A percentile compares a stretch with the other conserved stretches of the same genome.
These are phyloP conservation scores for Channa argus DNA, from an alignment of 2,113 vertebrate genomes.

Conservation along the genomic window DNA sequence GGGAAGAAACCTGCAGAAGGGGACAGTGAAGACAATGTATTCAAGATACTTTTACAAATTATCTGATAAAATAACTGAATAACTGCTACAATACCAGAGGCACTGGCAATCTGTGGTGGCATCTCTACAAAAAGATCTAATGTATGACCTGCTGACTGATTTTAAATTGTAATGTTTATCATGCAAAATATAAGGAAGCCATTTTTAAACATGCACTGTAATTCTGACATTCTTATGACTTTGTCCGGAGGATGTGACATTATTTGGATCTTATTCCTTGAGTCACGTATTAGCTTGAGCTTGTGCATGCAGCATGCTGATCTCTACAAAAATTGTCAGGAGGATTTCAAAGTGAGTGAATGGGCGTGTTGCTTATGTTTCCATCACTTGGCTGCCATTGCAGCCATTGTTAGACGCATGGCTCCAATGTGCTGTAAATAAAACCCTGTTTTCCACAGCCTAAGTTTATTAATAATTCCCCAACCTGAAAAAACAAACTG, in stretches of 20 bases:
- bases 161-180: not conserved
- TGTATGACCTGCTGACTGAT: not conserved
- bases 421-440: too few species aligned
- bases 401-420: too few species aligned
- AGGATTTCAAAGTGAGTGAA: too few species aligned
- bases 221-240: too few species aligned
- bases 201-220: not conserved
- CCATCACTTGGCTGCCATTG: too few species aligned
- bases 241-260: too few species aligned
- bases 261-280: too few species aligned
- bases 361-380: too few species aligned
- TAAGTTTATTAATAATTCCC: slow-evolving; percentile 32
- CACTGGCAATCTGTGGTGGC: not conserved
- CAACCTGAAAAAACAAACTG: slow-evolving; percentile 40
- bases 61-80: not conserved
- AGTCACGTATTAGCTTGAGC: too few species aligned
- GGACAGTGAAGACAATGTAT: not conserved
- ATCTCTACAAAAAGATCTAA: not conserved
- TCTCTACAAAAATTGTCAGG: too few species aligned
- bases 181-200: not conserved
- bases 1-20: slow-evolving; percentile 92
- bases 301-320: too few species aligned
- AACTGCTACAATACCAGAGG: not conserved
- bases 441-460: too few species aligned
- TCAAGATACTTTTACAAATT: not conserved